Evolutionary conservation across 2,113 vertebrate species (phyloP), one percentile per base, ranked within the genome.

Genomic region (Sylvilagus bachmani): DNA sequence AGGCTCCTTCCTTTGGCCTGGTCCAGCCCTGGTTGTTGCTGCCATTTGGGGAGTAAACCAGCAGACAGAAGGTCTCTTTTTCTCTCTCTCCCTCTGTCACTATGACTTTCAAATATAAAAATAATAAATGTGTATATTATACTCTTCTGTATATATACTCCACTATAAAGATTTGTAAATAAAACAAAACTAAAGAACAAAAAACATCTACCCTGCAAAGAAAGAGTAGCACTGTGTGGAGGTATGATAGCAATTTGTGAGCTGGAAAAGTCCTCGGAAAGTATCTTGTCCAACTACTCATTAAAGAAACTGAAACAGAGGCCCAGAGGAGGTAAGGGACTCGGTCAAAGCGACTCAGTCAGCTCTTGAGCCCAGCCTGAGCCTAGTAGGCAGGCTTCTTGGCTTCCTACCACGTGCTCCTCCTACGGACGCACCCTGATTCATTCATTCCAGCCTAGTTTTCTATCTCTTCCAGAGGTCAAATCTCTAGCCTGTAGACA

Each of bases 331-430:
- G 29, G 25, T 70, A 79, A 95, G 22, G 62, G 22, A 62, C 53
- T 94, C 29, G 17, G 25, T 81, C 81, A 44, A 79, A 90, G 19
- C 33, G 29, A 83, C 31, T 80, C 25, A 66, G 29, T 75, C 10
- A 19, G 44, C 55, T 91, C 69, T n/a, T 53, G 36, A 78, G 44
- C 31, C 69, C 73, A 49, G 33, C 24, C 38, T 29, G 38, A 89
- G 73, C 16, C 6, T 44, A 44, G 44, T 27, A 51, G 22, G 51
- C 62, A 62, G 84, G 27, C 17, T 12, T 88, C 78, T 38, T 86
- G 74, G 55, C 61, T 96, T 95, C 93, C 80, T 74, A 33, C 82
- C 74, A 62, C 62, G 55, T 33, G 33, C 62, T 92, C 31, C 31
- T 95, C 67, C 86, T 77, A 27, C 5, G 81, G 80, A 81, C 44